These are phyloP conservation scores for Drosophila meridionalis DNA, from an alignment of 2,888 invertebrate species.

Conservation along the genomic window DNA sequence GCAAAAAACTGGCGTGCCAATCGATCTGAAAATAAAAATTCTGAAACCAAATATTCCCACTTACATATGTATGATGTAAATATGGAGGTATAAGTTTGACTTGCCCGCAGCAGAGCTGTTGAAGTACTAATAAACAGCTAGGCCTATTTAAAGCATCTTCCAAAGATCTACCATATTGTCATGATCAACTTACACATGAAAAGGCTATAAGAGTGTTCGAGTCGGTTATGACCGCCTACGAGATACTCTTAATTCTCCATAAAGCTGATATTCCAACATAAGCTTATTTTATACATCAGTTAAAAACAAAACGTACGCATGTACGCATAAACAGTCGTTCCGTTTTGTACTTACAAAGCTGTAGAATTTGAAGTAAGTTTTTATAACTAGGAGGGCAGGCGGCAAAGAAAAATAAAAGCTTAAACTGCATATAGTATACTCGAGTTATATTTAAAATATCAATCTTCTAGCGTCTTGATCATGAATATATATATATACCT, in stretches of 20 bases:
- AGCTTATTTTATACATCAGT: no score
- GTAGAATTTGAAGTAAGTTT: no score
- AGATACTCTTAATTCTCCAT: not conserved
- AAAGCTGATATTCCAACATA: not conserved
- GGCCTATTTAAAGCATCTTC: conserved; percentile 14
- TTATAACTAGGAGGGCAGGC: no score
- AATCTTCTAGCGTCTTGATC: not conserved
- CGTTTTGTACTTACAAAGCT: no score
- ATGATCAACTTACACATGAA: conserved; percentile 59
- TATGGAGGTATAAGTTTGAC: conserved; percentile 26
- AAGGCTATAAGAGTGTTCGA: not conserved
- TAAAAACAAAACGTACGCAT: no score
- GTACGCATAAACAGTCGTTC: no score
- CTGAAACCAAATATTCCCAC: conserved; percentile 37
- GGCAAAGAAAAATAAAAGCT: no score
- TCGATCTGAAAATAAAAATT: not conserved
- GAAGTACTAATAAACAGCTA: conserved; percentile 64
- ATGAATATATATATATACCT: not conserved
- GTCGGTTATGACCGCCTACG: not conserved
- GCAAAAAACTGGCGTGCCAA: not conserved
- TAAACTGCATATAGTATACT: no score
- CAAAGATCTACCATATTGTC: conserved; percentile 33
- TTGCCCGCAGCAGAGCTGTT: conserved; percentile 41
- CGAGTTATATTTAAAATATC: no score
- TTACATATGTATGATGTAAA: conserved; percentile 7